Evolutionary conservation across 2,888 invertebrate species (phyloP).

Genomic region (Homarus gammarus): DNA sequence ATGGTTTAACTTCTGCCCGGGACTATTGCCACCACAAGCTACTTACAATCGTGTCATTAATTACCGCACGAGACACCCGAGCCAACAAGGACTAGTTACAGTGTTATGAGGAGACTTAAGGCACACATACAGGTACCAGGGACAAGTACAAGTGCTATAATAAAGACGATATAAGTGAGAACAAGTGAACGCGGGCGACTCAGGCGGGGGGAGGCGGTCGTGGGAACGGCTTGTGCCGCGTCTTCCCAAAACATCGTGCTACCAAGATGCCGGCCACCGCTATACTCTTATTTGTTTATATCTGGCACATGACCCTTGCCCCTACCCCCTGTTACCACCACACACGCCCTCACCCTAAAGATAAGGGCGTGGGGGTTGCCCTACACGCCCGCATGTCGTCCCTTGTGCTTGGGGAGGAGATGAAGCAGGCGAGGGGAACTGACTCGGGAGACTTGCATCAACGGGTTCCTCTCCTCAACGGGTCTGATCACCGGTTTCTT

Average conservation of each 20-base stretch:
- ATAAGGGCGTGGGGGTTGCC: neutral
- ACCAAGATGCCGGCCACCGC: constrained; percentile 47
- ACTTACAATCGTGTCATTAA: neutral
- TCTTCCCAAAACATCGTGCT: constrained; percentile 58
- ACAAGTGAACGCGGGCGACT: constrained; percentile 10
- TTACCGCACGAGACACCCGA: neutral
- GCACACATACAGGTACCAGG: neutral
- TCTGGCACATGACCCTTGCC: constrained; percentile 21
- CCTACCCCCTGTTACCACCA: constrained; percentile 18
- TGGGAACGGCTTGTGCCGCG: constrained; percentile 56
- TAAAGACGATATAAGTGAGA: neutral
- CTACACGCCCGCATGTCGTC: neutral
- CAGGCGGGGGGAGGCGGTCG: constrained; percentile 33
- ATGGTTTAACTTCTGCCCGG: constrained; percentile 50
- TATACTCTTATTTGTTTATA: constrained; percentile 45
- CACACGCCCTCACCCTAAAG: constrained; percentile 19
- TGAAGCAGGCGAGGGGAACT: neutral
- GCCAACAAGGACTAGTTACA: neutral
- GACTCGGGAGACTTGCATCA: neutral
- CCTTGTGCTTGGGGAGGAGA: neutral
- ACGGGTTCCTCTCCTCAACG: neutral
- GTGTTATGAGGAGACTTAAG: too few species aligned
- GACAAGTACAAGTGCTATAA: neutral
- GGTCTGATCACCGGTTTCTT: neutral
- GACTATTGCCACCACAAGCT: constrained; percentile 16